These are phyloP conservation scores for Lycia hirtaria DNA, from an alignment of 2,888 invertebrate genomes.

Conservation along the genomic window DNA sequence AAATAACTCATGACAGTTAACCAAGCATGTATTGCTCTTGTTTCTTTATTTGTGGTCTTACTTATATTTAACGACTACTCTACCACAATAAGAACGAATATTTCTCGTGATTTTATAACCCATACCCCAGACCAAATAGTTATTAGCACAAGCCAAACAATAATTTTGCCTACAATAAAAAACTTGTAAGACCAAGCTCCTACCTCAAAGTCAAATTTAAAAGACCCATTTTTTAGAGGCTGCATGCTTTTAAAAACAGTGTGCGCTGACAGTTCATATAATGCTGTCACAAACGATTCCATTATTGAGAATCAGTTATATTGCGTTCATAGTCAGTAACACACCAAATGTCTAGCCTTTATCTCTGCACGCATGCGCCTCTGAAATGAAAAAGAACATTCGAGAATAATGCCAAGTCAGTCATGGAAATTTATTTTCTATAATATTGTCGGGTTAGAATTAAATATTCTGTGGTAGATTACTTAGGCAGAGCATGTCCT, in stretches of 20 bases:
- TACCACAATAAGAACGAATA: neutral
- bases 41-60: slow-evolving; percentile 48
- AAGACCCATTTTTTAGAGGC: slow-evolving; percentile 63
- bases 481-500: slow-evolving; percentile 28
- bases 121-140: slow-evolving; percentile 2
- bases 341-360: slow-evolving; percentile 81
- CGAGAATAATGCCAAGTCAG: slow-evolving; percentile 83
- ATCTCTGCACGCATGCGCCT: slow-evolving; percentile 85
- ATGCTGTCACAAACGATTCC: slow-evolving; percentile 62
- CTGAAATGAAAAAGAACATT: slow-evolving; percentile 83
- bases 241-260: slow-evolving; percentile 81
- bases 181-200: slow-evolving; percentile 17
- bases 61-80: slow-evolving; percentile 21
- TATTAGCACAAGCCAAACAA: neutral
- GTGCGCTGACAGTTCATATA: slow-evolving; percentile 75
- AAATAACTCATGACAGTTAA: slow-evolving; percentile 84
- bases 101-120: slow-evolving; percentile 3
- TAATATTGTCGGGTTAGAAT: slow-evolving; percentile 63
- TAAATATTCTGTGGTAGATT: slow-evolving; percentile 49
- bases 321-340: slow-evolving; percentile 70
- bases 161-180: neutral
- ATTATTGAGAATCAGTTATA: slow-evolving; percentile 55
- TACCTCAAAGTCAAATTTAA: slow-evolving; percentile 16
- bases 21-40: slow-evolving; percentile 80
- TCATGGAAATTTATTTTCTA: slow-evolving; percentile 80